phyloP scores from a whole-genome alignment of 2,888 invertebrate genomes.

The Noctuana brunneofusca region DNA sequence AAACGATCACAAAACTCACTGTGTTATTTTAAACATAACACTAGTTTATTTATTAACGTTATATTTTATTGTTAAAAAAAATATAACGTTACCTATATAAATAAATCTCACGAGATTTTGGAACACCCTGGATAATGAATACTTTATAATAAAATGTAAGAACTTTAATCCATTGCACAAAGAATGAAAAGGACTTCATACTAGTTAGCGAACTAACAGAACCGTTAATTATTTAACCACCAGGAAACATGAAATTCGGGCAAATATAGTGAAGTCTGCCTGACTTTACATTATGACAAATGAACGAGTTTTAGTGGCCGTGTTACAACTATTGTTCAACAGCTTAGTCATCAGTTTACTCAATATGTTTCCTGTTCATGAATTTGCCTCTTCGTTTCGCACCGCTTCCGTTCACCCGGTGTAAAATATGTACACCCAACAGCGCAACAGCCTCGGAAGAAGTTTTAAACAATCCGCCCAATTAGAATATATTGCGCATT shows the following conservation, averaged over 20 bases:
- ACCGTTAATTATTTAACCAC: constrained; percentile 17
- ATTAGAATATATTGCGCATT: constrained; percentile 34
- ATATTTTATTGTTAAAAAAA: no score
- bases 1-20: no score
- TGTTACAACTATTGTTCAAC: constrained; percentile 23
- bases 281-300: constrained; percentile 14
- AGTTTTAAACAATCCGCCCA: constrained; percentile 33
- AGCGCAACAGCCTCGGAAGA: constrained; percentile 28
- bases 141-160: no score
- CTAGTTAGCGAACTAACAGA: not conserved
- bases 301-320: constrained; percentile 5
- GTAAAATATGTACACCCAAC: constrained; percentile 22
- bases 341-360: constrained; percentile 33
- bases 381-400: constrained; percentile 25
- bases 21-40: no score
- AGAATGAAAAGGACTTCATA: not conserved
- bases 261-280: constrained; percentile 1
- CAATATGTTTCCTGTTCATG: constrained; percentile 21
- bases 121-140: no score
- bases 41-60: no score
- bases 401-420: constrained; percentile 22
- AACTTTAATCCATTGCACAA: not conserved
- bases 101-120: no score
- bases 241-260: not conserved
- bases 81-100: no score